phyloP scores from a whole-genome alignment of 2,797 vertebrate genomes.

The Dipus sagitta region DNA sequence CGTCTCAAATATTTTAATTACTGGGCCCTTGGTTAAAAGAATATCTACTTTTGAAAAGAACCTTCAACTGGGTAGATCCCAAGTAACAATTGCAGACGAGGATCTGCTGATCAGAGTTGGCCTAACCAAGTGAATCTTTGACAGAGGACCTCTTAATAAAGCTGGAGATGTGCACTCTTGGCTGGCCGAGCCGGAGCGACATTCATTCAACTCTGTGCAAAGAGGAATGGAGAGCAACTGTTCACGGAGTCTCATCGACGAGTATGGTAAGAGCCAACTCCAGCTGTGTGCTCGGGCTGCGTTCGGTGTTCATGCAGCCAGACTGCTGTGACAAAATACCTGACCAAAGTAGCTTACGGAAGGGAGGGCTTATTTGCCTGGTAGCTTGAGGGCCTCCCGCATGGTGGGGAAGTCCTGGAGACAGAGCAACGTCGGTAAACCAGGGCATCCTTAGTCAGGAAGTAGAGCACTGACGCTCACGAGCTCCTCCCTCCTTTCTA shows the following conservation, averaged over 20 bases:
- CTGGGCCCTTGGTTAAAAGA: slow-evolving; percentile 9
- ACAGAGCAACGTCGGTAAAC: too few relatives aligned
- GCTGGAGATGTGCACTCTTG: background rate
- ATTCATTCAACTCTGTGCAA: background rate
- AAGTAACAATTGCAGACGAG: background rate
- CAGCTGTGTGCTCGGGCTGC: background rate
- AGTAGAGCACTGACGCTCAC: background rate
- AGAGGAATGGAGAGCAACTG: background rate
- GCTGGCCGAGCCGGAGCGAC: background rate
- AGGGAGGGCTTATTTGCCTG: background rate
- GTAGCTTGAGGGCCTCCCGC: accelerated
- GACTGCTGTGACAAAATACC: background rate
- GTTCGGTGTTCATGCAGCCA: background rate
- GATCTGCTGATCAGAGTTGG: slow-evolving; percentile 22
- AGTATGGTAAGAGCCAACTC: background rate
- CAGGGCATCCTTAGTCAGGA: background rate
- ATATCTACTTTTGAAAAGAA: slow-evolving; percentile 8
- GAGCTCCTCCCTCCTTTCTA: background rate
- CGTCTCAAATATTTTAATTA: slow-evolving; percentile 1
- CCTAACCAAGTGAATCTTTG: slow-evolving; percentile 50
- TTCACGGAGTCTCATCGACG: background rate
- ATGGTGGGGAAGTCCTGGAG: background rate
- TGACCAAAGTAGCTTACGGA: background rate
- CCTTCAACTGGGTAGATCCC: background rate
- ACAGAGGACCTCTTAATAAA: background rate